These are phyloP conservation scores for Halcyon leucocephala DNA, from an alignment of 2,797 vertebrate genomes.

Conservation along the genomic window DNA sequence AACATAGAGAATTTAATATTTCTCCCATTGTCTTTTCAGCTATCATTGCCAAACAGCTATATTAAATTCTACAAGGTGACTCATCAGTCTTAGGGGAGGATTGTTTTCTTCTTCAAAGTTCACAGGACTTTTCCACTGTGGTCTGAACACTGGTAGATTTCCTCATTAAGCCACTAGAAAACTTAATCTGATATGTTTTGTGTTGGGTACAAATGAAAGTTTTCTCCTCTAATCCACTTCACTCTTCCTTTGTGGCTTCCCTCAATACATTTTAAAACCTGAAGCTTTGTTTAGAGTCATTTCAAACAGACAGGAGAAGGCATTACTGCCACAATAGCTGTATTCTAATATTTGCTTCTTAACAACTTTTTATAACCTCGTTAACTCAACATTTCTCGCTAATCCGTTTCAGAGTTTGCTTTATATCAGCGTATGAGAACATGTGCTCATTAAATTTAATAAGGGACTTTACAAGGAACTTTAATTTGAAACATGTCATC, in stretches of 20 bases:
- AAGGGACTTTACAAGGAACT: constrained; percentile 31
- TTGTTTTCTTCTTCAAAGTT: not conserved
- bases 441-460: constrained; percentile 61
- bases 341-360: constrained; percentile 31
- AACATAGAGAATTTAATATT: not conserved
- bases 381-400: constrained; percentile 19
- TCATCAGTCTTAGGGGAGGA: not conserved
- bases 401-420: constrained; percentile 26
- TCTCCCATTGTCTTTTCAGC: not conserved
- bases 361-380: not conserved
- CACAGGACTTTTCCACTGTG: not conserved
- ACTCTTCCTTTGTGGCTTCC: not conserved
- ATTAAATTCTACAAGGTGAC: not conserved
- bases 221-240: not conserved
- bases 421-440: not conserved
- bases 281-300: not conserved
- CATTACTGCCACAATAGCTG: not conserved
- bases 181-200: not conserved
- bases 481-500: constrained; percentile 40
- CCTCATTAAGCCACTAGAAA: not conserved
- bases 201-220: not conserved
- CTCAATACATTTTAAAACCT: not conserved
- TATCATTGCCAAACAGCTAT: not conserved
- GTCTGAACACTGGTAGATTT: not conserved
- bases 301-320: not conserved